A percentile compares a stretch with the other conserved stretches of the same genome.
Evolutionary conservation across 1,140 invertebrate species (phyloP).

Genomic region (Neodiprion virginianus): DNA sequence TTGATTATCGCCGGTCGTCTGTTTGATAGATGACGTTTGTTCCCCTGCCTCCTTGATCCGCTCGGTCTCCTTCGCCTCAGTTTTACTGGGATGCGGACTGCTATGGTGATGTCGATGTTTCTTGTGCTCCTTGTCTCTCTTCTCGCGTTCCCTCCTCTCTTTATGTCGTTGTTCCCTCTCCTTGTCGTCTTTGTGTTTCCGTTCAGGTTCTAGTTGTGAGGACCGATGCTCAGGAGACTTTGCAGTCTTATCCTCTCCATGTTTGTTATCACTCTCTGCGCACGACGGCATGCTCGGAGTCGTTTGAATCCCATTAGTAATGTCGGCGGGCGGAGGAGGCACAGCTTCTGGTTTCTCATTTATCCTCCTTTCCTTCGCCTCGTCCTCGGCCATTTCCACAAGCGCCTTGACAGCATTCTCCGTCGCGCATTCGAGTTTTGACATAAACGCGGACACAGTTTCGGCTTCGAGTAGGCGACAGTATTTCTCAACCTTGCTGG

Average conservation of each 20-base stretch:
- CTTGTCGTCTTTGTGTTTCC: slow-evolving; percentile 36
- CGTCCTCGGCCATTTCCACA: slow-evolving; percentile 59
- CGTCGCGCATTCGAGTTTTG: slow-evolving; percentile 54
- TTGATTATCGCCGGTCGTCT: slow-evolving; percentile 17
- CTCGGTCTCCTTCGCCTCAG: slow-evolving; percentile 18
- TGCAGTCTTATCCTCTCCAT: slow-evolving; percentile 33
- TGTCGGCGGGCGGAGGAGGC: slow-evolving; percentile 15
- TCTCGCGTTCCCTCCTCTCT: slow-evolving; percentile 35
- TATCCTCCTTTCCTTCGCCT: slow-evolving; percentile 50
- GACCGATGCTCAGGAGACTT: slow-evolving; percentile 25
- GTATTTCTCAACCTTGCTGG: slow-evolving; percentile 41
- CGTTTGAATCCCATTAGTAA: neutral
- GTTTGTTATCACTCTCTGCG: neutral
- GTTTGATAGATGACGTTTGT: slow-evolving; percentile 27
- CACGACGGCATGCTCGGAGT: neutral
- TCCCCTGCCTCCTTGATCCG: slow-evolving; percentile 22
- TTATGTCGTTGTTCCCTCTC: slow-evolving; percentile 40
- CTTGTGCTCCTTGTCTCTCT: slow-evolving; percentile 34
- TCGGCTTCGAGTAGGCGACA: slow-evolving; percentile 48
- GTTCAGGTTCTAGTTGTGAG: slow-evolving; percentile 26
- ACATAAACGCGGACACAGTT: slow-evolving; percentile 49
- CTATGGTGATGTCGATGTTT: slow-evolving; percentile 36
- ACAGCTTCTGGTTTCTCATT: slow-evolving; percentile 26
- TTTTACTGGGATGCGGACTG: slow-evolving; percentile 29
- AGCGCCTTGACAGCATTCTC: slow-evolving; percentile 59